A percentile compares a stretch with the other conserved stretches of the same genome.
phyloP scores from a whole-genome alignment of 2,113 vertebrate species.

The Malurus melanocephalus region DNA sequence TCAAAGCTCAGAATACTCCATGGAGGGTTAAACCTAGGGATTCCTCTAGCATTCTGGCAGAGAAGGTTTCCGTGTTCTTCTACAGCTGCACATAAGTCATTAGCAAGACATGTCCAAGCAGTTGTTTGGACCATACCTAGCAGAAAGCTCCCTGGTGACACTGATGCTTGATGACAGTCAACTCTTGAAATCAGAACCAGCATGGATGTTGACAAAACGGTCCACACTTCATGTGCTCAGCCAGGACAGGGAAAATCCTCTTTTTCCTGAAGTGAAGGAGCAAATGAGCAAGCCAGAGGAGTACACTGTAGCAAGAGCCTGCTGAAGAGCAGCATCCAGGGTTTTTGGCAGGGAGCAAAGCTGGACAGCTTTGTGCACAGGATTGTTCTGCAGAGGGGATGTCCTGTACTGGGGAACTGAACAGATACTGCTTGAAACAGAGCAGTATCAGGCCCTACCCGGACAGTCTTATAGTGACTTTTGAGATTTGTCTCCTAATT shows the following conservation, averaged over 20 bases:
- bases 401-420: not conserved
- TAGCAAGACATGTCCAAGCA: not conserved
- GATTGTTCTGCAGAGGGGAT: not conserved
- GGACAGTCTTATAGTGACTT: not conserved
- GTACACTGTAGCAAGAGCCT: not conserved
- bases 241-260: not conserved
- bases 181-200: conserved; percentile 37
- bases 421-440: not conserved
- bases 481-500: not conserved
- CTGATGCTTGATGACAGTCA: conserved; percentile 52
- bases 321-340: not conserved
- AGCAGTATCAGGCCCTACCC: not conserved
- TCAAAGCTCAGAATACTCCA: not conserved
- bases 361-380: not conserved
- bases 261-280: not conserved
- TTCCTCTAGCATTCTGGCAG: conserved; percentile 25
- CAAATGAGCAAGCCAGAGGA: not conserved
- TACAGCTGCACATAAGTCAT: conserved; percentile 44
- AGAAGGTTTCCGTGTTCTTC: conserved; percentile 37
- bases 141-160: conserved; percentile 28
- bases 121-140: conserved; percentile 34
- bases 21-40: conserved; percentile 40
- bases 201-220: conserved; percentile 17
- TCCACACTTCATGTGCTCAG: not conserved
- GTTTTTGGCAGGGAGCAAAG: not conserved